Evolutionary conservation across 1,140 invertebrate species (phyloP).

Genomic region (Drosophila erecta): DNA sequence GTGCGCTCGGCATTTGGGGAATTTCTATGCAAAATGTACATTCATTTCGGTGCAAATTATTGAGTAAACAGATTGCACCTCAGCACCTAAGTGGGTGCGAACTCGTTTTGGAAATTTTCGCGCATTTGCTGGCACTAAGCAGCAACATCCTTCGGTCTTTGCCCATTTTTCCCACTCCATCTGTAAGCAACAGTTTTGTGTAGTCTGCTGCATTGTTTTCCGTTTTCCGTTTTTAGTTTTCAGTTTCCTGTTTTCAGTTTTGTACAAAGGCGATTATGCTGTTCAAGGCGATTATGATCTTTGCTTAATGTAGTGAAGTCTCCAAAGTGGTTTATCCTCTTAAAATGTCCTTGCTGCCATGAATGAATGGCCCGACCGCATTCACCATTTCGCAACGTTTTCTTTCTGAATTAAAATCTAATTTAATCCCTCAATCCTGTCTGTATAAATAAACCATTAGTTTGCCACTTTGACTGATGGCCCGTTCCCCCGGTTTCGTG

Average conservation of each 20-base stretch:
- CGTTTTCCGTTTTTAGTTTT: conserved; percentile 28
- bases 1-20: conserved; percentile 49
- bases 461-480: conserved; percentile 55
- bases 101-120: conserved; percentile 47
- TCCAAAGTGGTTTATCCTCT: conserved; percentile 37
- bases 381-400: conserved; percentile 38
- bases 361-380: conserved; percentile 39
- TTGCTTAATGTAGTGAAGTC: conserved; percentile 44
- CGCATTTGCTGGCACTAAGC: conserved; percentile 29
- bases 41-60: conserved; percentile 68
- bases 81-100: conserved; percentile 38
- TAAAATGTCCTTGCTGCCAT: conserved; percentile 18
- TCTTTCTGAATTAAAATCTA: conserved; percentile 45
- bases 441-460: conserved; percentile 54
- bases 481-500: conserved; percentile 35
- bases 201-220: conserved; percentile 26
- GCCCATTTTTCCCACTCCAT: background rate
- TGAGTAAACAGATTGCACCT: conserved; percentile 65
- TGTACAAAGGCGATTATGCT: conserved; percentile 22
- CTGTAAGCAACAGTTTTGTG: conserved; percentile 36
- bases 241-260: conserved; percentile 22
- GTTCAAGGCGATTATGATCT: conserved; percentile 45
- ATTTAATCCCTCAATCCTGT: conserved; percentile 50
- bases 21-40: conserved; percentile 57
- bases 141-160: conserved; percentile 6